Base-by-base conservation (phyloP, 1,140 invertebrate genomes). In the Drosophila subpulchrella region DNA sequence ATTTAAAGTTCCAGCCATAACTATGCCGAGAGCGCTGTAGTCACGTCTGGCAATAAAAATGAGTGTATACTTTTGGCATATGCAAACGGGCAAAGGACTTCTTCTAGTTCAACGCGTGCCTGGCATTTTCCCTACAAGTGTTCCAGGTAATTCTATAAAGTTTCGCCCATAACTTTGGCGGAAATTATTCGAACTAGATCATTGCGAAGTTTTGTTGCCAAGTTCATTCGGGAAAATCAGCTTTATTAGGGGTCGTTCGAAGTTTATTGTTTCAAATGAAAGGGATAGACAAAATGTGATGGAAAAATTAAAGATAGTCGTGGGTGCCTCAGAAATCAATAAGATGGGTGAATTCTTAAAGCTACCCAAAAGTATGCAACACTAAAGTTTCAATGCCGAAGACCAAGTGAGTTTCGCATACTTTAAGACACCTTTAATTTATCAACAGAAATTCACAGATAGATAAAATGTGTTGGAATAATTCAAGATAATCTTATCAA, bases 1-100 rank as follows among this genome's bases (percentile, higher is more conserved):
- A 84, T 85, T 84, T 85, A 84, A 84, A 84, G 81, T 84, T 84
- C 47, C 12, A 30, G 36, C 55, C 54, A 51, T 58, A 71, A 71
- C 66, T 71, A 50, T 57, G 42, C 56, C 41, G 46, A 58, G 15
- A 74, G 60, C 24, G 8, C 5, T 30, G 44, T 47, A 62, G 80
- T 83, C 80, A 83, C 80, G 80, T 83, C 41, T 39, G 32, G 34
- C 36, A 66, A 71, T 71, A 83, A 83, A 83, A 73, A 50, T 75
- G 39, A 59, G 78, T 75, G 71, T 53, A 66, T 44, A 68, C 60
- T 56, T 47, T 51, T 61, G 68, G 72, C 72, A 75, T 75, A 75
- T 75, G 71, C 71, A 74, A 58, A 71, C 51, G 51, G 47, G 20
- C 20, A 4, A 24, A 36, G 13, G 53, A 71, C 51, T 60, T 3